phyloP scores from a whole-genome alignment of 2,113 vertebrate genomes.

The Macheiramphus alcinus region DNA sequence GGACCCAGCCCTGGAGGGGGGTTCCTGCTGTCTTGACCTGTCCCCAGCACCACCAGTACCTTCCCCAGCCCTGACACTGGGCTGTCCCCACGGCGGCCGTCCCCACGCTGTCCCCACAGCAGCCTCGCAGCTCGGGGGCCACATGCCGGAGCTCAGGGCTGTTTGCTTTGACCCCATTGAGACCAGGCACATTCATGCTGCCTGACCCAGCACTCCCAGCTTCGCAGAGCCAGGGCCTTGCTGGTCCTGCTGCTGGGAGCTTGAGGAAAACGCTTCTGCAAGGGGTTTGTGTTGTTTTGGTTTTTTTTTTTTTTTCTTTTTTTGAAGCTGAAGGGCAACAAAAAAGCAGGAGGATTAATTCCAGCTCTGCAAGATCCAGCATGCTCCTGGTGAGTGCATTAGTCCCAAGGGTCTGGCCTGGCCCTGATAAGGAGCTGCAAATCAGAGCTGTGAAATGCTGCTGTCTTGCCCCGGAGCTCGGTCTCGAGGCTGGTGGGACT shows the following conservation, averaged over 20 bases:
- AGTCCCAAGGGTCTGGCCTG: neutral
- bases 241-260: neutral
- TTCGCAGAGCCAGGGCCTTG: rapidly evolving
- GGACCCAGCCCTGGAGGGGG: neutral
- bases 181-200: neutral
- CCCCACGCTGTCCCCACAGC: neutral
- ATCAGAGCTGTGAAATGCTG: neutral
- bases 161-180: neutral
- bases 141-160: rapidly evolving
- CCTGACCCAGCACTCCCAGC: neutral
- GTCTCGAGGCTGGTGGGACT: neutral
- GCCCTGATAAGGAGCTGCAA: neutral
- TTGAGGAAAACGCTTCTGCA: neutral
- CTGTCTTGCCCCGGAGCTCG: neutral
- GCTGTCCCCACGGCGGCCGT: neutral
- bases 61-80: neutral
- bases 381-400: neutral
- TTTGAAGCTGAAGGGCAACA: neutral
- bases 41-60: neutral
- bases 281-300: neutral
- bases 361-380: neutral
- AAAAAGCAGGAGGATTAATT: neutral
- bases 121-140: neutral
- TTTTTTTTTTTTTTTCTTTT: neutral
- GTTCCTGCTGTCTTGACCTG: neutral